Conservation (phyloP, 2,888 invertebrate species). For the Anorthoa munda region DNA sequence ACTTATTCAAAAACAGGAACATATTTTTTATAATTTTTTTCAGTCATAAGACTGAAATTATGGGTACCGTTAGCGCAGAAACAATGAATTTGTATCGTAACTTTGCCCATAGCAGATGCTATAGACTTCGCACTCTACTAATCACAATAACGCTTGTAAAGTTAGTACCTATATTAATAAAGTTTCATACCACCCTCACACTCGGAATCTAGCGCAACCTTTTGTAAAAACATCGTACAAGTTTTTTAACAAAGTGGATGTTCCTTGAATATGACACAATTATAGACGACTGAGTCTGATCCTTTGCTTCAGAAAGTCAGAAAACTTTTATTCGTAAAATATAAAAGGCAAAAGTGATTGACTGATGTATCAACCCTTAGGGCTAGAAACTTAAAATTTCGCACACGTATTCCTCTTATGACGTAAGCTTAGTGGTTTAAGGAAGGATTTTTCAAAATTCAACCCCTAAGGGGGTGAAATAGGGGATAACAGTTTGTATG, state of each 20-base stretch:
- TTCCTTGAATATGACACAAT: neutral
- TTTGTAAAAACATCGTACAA: neutral
- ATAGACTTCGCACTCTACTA: neutral
- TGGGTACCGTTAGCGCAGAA: neutral
- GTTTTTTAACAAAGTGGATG: neutral
- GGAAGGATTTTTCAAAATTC: no score
- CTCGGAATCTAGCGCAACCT: neutral
- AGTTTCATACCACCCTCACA: neutral
- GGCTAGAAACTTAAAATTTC: no score
- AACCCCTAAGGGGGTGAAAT: no score
- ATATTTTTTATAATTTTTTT: no score
- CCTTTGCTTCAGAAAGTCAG: neutral
- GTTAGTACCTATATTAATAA: neutral
- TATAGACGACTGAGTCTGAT: neutral
- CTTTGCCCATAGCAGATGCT: neutral
- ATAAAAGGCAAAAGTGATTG: no score
- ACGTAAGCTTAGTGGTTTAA: no score
- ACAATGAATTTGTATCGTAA: neutral
- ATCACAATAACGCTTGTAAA: neutral
- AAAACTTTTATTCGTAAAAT: neutral
- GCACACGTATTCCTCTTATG: no score
- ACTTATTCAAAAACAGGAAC: no score
- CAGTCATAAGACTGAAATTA: no score
- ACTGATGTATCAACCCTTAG: no score
- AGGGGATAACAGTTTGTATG: no score